Base-by-base conservation (phyloP, 2,113 vertebrate species). In the Bubo scandiacus region DNA sequence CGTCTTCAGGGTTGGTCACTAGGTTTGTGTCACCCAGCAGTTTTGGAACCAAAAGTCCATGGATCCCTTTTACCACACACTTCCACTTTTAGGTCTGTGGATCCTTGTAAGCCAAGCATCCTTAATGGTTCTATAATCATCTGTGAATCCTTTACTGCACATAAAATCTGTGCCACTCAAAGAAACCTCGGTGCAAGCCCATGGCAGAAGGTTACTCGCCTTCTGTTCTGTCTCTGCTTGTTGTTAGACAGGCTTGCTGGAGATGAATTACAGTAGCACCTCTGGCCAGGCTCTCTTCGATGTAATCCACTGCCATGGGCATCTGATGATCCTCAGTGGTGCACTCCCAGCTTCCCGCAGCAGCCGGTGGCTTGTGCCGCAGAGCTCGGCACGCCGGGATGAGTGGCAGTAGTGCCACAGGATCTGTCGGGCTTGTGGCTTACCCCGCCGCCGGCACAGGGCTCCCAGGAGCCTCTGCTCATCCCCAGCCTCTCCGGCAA, bases 301-400 rank as follows among this genome's bases (percentile, higher is more conserved):
- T 22, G 11, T 65, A 42, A 26, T 43, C 20, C 11, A 26, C 43
- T 68, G 38, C 55, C 32, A 0, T 0, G 10, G 52, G 67, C 32
- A n/a, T 45, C 63, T 21, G 43, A 45, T 15, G 2, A 15, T 54
- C 3, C 86, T 51, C 34, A 21, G 38, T 16, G 42, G 12, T 30
- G 29, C 19, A 1, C 20, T 81, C 59, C n/a, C 43, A 40, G 32
- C 49, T 73, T 75, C 54, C 58, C 30, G 2, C 0, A 4, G 74
- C 62, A 47, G 80, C 87, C 3, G 5, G 7, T 45, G 79, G 29
- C 52, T 17, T 23, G 59, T 78, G 61, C 78, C 0, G 1, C 9
- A 1, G 18, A 9, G 21, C 9, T 22, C 0, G 3, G 34, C 54
- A 0, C 0, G 2, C 58, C 38, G 0, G 7, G 57, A 9, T 51